These are phyloP conservation scores for Drosophila ochracea DNA, from an alignment of 2,888 invertebrate genomes.

Conservation along the genomic window DNA sequence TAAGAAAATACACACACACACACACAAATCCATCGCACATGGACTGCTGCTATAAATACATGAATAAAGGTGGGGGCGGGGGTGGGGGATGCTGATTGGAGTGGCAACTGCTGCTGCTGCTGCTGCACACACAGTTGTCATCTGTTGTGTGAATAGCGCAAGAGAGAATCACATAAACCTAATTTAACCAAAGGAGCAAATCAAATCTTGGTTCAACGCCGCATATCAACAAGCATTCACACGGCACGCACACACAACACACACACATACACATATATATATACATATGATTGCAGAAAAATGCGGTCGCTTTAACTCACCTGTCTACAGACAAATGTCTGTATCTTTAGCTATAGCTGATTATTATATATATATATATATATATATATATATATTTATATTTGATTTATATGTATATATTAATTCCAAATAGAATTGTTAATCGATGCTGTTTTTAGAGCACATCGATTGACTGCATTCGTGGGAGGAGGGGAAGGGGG, in stretches of 20 bases:
- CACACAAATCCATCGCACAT: slow-evolving; percentile 65
- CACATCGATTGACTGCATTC: slow-evolving; percentile 22
- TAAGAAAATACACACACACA: neutral
- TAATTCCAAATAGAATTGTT: slow-evolving; percentile 35
- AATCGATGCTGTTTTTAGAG: slow-evolving; percentile 4
- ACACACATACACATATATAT: slow-evolving; percentile 2
- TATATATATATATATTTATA: slow-evolving; percentile 13
- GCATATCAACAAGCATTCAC: slow-evolving; percentile 61
- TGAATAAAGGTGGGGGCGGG: slow-evolving; percentile 23
- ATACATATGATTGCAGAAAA: slow-evolving; percentile 43
- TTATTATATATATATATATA: slow-evolving; percentile 15
- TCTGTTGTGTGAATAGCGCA: slow-evolving; percentile 18
- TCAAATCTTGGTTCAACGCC: slow-evolving; percentile 34
- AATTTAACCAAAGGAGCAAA: slow-evolving; percentile 38
- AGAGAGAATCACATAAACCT: slow-evolving; percentile 23
- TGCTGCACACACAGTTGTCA: slow-evolving; percentile 26
- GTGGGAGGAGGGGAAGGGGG: neutral
- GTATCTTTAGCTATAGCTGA: slow-evolving; percentile 21
- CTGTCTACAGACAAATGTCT: slow-evolving; percentile 33
- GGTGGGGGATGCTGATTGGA: slow-evolving; percentile 8
- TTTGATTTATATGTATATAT: slow-evolving; percentile 1
- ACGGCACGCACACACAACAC: slow-evolving; percentile 29
- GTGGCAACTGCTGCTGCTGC: slow-evolving; percentile 30
- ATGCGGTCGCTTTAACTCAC: slow-evolving; percentile 56
- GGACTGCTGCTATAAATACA: slow-evolving; percentile 72